Conservation (phyloP, 2,113 vertebrate species). For the Myrmecophaga tridactyla region DNA sequence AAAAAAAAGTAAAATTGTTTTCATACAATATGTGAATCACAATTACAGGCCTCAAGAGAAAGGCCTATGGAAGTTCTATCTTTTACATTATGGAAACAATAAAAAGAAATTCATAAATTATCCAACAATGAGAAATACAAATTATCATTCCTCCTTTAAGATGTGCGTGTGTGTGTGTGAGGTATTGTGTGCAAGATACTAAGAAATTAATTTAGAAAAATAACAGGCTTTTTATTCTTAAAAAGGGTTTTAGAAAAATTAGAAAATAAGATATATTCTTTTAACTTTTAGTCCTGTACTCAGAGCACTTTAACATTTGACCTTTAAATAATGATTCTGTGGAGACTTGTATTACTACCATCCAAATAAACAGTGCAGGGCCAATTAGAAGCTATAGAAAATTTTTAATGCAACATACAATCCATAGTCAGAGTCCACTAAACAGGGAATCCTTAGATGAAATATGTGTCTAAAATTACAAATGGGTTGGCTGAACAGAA, state of each 20-base stretch:
- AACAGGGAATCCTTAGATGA: background rate
- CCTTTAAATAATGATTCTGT: background rate
- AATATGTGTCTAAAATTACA: conserved; percentile 22
- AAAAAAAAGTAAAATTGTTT: conserved; percentile 47
- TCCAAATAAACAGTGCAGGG: background rate
- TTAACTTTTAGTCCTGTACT: background rate
- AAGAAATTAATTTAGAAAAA: background rate
- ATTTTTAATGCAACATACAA: background rate
- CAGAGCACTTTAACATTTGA: background rate
- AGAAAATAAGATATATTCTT: background rate
- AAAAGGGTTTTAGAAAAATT: background rate
- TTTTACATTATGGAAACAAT: conserved; percentile 6
- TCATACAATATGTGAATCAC: conserved; percentile 46
- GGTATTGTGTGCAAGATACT: background rate
- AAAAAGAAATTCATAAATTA: conserved; percentile 15
- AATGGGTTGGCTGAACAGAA: background rate
- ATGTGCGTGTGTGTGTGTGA: background rate
- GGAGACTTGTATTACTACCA: background rate
- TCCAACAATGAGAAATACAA: background rate
- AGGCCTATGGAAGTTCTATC: background rate
- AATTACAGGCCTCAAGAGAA: conserved; percentile 46
- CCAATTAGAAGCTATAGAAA: background rate
- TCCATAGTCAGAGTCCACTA: background rate
- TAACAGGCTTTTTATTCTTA: background rate
- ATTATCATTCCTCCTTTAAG: background rate